Conservation (phyloP, 2,113 vertebrate species). For the Ptyas mucosa region DNA sequence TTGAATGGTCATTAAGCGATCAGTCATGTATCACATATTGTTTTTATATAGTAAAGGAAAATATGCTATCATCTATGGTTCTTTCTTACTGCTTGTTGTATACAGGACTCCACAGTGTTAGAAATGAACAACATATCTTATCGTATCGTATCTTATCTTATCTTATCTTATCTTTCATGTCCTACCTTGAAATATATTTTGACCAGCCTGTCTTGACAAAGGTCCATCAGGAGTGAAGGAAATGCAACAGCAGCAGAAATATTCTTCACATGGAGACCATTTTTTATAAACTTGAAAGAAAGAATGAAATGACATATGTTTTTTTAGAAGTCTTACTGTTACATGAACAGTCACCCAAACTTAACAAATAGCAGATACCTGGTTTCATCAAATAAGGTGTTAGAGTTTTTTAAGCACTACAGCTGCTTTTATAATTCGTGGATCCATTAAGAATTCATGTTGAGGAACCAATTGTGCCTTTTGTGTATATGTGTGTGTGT, state of each 20-base stretch:
- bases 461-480: not conserved
- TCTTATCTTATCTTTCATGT: not conserved
- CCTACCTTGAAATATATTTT: not conserved
- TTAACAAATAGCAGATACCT: rapidly evolving
- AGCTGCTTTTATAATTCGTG: not conserved
- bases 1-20: too few species aligned
- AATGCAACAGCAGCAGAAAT: not conserved
- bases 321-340: not conserved
- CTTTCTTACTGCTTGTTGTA: not conserved
- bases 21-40: too few species aligned
- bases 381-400: not conserved
- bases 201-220: not conserved
- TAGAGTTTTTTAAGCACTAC: not conserved
- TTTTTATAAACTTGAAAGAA: not conserved
- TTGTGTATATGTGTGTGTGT: not conserved
- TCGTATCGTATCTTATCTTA: not conserved
- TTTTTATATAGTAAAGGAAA: not conserved
- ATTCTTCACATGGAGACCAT: not conserved
- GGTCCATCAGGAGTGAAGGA: rapidly evolving
- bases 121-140: not conserved
- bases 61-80: not conserved
- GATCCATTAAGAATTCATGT: not conserved
- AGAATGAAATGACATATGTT: not conserved
- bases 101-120: not conserved
- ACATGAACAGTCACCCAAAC: not conserved